Percentiles rank a stretch among this genome's conserved stretches.
Evolutionary conservation across 2,888 invertebrate species (phyloP).

Genomic region (Caradrina clavipalpis): DNA sequence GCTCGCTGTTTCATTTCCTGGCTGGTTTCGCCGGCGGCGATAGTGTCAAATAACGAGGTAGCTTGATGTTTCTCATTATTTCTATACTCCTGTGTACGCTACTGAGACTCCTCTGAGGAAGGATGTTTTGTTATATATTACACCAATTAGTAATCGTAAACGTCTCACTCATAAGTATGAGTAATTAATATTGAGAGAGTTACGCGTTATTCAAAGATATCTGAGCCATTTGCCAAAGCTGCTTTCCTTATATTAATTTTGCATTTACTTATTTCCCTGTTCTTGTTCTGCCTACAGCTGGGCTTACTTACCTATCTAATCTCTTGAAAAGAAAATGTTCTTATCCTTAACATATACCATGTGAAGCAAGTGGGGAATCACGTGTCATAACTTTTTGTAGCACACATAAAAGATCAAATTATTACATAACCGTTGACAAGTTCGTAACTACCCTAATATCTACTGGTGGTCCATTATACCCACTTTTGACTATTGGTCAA

Average conservation of each 20-base stretch:
- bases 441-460: background rate
- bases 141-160: conserved; percentile 25
- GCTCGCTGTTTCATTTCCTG: conserved; percentile 48
- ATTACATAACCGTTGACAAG: background rate
- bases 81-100: conserved; percentile 14
- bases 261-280: conserved; percentile 3
- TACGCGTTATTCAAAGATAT: background rate
- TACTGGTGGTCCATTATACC: too few species aligned
- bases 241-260: background rate
- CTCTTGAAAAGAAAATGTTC: background rate
- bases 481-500: background rate
- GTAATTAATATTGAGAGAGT: background rate
- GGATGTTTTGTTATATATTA: conserved; percentile 20
- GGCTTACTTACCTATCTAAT: background rate
- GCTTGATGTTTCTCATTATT: conserved; percentile 58
- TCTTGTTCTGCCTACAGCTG: background rate
- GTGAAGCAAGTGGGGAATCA: background rate
- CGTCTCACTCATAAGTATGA: background rate
- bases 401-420: background rate
- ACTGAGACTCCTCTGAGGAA: conserved; percentile 4
- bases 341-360: background rate
- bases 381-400: background rate
- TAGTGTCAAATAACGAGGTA: conserved; percentile 48
- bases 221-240: background rate
- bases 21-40: conserved; percentile 46